Evolutionary conservation across 2,113 vertebrate species (phyloP).

Genomic region (Cebus imitator): DNA sequence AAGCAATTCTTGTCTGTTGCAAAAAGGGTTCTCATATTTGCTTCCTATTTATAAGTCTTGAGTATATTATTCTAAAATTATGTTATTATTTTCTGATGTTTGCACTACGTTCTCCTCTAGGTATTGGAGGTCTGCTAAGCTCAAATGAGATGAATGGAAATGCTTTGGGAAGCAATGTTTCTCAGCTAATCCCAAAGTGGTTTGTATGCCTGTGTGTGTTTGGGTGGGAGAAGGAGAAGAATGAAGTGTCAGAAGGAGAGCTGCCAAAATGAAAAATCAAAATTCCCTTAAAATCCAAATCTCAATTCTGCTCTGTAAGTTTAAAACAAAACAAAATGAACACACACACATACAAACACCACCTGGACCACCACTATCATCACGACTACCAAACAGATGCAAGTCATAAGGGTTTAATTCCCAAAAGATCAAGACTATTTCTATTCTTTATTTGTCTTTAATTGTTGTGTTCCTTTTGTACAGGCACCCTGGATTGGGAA

Average conservation of each 20-base stretch:
- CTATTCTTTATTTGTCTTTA: neutral
- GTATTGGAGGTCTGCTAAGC: constrained; percentile 8
- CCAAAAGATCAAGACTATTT: neutral
- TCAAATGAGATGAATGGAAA: constrained; percentile 4
- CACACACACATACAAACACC: neutral
- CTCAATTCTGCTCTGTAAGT: constrained; percentile 32
- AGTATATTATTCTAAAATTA: neutral
- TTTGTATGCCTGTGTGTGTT: neutral
- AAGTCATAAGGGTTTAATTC: constrained; percentile 27
- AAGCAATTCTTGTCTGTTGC: neutral
- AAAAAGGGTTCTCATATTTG: neutral
- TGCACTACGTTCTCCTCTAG: neutral
- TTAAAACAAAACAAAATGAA: neutral
- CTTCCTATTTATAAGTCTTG: neutral
- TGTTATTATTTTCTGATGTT: neutral
- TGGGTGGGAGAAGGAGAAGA: neutral
- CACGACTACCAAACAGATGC: neutral
- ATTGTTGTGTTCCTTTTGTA: neutral
- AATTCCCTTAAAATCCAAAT: constrained; percentile 47
- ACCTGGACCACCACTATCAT: neutral
- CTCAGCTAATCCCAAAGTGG: constrained; percentile 11
- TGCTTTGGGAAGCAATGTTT: neutral
- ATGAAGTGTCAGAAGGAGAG: neutral
- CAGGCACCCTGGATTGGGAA: neutral
- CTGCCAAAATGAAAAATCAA: constrained; percentile 49